Percentiles rank a stretch among this genome's conserved stretches.
phyloP scores from a whole-genome alignment of 1,140 invertebrate genomes.

The Coenobita brevimanus region DNA sequence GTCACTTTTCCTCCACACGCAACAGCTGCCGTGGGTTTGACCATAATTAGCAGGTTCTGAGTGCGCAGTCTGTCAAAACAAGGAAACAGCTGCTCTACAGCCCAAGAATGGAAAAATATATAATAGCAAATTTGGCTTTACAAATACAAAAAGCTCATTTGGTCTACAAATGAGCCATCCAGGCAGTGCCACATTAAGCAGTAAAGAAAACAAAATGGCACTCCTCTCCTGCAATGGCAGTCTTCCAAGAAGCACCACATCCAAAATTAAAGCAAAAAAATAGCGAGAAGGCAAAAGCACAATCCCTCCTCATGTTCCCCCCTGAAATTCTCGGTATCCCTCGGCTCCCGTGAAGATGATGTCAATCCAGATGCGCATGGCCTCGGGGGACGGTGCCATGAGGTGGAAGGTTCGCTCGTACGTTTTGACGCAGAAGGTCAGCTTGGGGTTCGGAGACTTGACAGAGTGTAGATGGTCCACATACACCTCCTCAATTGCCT shows the following conservation, averaged over 20 bases:
- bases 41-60: too few species aligned
- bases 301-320: slow-evolving; percentile 40
- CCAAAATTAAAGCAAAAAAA: too few species aligned
- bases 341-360: slow-evolving; percentile 93
- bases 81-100: too few species aligned
- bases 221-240: neutral
- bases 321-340: slow-evolving; percentile 83
- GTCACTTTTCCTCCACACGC: too few species aligned
- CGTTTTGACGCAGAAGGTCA: slow-evolving; percentile 98
- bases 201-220: neutral
- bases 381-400: slow-evolving; percentile 93
- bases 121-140: too few species aligned
- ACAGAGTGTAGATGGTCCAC: slow-evolving; percentile 95
- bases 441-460: slow-evolving; percentile 90
- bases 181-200: neutral
- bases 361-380: slow-evolving; percentile 98
- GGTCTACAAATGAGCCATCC: too few species aligned
- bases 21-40: too few species aligned
- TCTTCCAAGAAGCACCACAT: too few species aligned
- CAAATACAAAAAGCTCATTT: too few species aligned
- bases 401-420: slow-evolving; percentile 90
- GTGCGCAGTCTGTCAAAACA: too few species aligned
- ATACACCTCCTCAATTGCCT: slow-evolving; percentile 98
- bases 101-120: too few species aligned
- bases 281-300: neutral